A percentile compares a stretch with the other conserved stretches of the same genome.
Evolutionary conservation across 2,113 vertebrate genomes (phyloP).

Genomic region (Nycticebus coucang): DNA sequence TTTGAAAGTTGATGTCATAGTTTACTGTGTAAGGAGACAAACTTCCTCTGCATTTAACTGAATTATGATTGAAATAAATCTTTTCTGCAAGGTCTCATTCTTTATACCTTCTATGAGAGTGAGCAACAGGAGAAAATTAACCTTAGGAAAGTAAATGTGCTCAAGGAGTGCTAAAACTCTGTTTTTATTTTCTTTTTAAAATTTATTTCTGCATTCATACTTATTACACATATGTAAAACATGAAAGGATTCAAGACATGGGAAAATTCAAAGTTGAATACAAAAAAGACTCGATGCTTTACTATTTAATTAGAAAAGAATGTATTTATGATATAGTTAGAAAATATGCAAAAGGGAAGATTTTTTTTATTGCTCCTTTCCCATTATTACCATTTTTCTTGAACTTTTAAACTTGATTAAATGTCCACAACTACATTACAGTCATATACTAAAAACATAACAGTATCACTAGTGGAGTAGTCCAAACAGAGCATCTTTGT

Average conservation of each 20-base stretch:
- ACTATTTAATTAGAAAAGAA: neutral
- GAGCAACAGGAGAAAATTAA: neutral
- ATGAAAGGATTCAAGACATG: neutral
- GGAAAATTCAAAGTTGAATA: neutral
- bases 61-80: neutral
- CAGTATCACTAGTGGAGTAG: too few species aligned
- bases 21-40: neutral
- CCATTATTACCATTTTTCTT: neutral
- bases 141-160: neutral
- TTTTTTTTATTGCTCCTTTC: neutral
- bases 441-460: neutral
- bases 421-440: neutral
- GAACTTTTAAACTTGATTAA: neutral
- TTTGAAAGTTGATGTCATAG: conserved; percentile 48
- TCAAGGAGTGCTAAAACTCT: neutral
- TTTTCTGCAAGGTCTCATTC: neutral
- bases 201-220: neutral
- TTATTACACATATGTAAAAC: neutral
- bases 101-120: neutral
- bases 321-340: neutral
- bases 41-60: neutral
- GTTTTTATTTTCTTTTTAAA: neutral
- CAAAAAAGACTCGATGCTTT: neutral
- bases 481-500: neutral
- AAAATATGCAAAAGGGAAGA: neutral